Evolutionary conservation across 2,113 vertebrate species (phyloP), one percentile per base, ranked within the genome.

Genomic region (Osmerus eperlanus): DNA sequence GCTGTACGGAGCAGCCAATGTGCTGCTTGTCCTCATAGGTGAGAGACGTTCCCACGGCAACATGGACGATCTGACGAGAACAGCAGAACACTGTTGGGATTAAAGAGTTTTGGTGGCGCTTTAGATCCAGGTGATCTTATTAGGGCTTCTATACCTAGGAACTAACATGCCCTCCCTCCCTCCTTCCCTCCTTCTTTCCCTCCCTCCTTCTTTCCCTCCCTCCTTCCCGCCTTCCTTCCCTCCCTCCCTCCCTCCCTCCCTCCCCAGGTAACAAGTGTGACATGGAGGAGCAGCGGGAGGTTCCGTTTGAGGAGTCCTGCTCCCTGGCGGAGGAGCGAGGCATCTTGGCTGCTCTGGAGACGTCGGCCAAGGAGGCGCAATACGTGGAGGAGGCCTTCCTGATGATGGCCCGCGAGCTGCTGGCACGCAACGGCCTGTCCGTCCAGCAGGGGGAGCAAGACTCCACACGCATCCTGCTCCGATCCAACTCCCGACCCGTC

Each of bases 21-120:
- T 98, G 56, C 90, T 96, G 72, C 79, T 96, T 15, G 94, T 96
- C 82, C 91, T 99, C 23, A 98, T 99, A 65, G 97, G 97, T 98
- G 93, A 67, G 92, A 79, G 63, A 6, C 29, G 7, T 54, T 21
- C 3, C 58, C 64, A 32, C 28, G 11, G 25, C 53, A 60, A 60
- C 19, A 19, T 25, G 23, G 58, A 47, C 41, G 41, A 1, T 47
- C 9, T 47, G 41, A 47, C 41, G 41, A 47, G 9, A 47, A 47
- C 41, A 12, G 41, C 41, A 11, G 41, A 47, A 47, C 41, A 2
- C 41, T 47, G 8, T 47, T 2, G 41, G 41, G 41, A 11, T 18
- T 14, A 18, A 56, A 11, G 15, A 11, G 15, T 56, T 56, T 56
- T 18, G n/a, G 55, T n/a, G 1, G 18, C 41, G 2, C 41, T 47